Evolutionary conservation across 64 coral and sea anemone genomes (phyloP).

Genomic region (Porites lutea): DNA sequence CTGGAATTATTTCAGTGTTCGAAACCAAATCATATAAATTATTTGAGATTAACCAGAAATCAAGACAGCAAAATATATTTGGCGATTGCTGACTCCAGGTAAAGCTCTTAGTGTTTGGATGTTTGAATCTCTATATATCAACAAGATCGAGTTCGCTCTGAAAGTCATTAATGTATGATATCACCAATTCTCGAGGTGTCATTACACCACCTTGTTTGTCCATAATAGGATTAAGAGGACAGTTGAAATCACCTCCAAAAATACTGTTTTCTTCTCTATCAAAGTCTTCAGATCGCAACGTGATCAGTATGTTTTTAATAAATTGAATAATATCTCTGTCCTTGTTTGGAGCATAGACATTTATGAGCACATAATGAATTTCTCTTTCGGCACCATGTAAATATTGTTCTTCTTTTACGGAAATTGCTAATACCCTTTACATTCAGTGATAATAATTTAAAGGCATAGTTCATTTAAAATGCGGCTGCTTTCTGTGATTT

Average conservation of each 20-base stretch:
- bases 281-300: not conserved
- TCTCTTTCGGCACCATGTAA: no score
- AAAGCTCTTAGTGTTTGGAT: not conserved
- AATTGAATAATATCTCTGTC: not conserved
- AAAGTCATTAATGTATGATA: conserved; percentile 2
- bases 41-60: conserved; percentile 9
- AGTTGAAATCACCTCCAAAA: not conserved
- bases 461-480: no score
- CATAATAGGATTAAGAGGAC: not conserved
- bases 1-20: not conserved
- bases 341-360: not conserved
- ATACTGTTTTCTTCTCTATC: not conserved
- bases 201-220: not conserved
- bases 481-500: no score
- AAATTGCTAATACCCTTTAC: no score
- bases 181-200: not conserved
- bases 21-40: not conserved
- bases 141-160: not conserved
- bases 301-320: not conserved
- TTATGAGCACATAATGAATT: not conserved
- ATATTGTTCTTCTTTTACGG: no score
- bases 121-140: conserved; percentile 13
- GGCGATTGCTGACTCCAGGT: conserved; percentile 8
- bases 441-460: no score
- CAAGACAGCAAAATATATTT: not conserved